These are phyloP conservation scores for Cerastis rubricosa DNA, from an alignment of 2,888 invertebrate genomes.

Conservation along the genomic window DNA sequence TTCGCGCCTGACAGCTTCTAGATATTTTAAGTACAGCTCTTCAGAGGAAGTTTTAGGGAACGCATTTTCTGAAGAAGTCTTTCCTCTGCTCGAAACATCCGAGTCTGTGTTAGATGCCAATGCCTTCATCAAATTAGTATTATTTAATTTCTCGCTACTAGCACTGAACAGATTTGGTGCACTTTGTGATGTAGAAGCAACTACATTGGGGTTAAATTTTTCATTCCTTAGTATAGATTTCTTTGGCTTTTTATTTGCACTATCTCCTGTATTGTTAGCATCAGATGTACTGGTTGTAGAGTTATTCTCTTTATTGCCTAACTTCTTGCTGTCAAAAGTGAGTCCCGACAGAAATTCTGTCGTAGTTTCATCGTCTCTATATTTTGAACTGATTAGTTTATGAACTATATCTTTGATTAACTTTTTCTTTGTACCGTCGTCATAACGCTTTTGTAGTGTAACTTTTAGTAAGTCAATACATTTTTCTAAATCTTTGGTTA, in stretches of 20 bases:
- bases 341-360: constrained; percentile 88
- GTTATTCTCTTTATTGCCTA: constrained; percentile 71
- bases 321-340: constrained; percentile 79
- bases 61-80: constrained; percentile 77
- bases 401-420: constrained; percentile 92
- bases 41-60: constrained; percentile 83
- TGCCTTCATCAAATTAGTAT: constrained; percentile 70
- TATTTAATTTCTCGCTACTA: constrained; percentile 64
- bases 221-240: constrained; percentile 85
- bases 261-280: constrained; percentile 77
- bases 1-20: constrained; percentile 84
- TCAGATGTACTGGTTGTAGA: constrained; percentile 87
- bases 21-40: constrained; percentile 84
- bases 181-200: constrained; percentile 87
- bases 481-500: constrained; percentile 91
- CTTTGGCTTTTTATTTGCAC: constrained; percentile 76
- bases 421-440: constrained; percentile 91
- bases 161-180: constrained; percentile 83
- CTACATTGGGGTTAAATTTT: constrained; percentile 81
- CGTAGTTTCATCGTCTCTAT: constrained; percentile 90
- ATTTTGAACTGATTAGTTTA: constrained; percentile 91
- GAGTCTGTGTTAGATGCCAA: constrained; percentile 80
- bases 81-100: constrained; percentile 81
- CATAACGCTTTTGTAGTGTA: constrained; percentile 91
- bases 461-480: constrained; percentile 91